phyloP scores from a whole-genome alignment of 2,113 vertebrate genomes.

The Neolamprologus fasciatus region DNA sequence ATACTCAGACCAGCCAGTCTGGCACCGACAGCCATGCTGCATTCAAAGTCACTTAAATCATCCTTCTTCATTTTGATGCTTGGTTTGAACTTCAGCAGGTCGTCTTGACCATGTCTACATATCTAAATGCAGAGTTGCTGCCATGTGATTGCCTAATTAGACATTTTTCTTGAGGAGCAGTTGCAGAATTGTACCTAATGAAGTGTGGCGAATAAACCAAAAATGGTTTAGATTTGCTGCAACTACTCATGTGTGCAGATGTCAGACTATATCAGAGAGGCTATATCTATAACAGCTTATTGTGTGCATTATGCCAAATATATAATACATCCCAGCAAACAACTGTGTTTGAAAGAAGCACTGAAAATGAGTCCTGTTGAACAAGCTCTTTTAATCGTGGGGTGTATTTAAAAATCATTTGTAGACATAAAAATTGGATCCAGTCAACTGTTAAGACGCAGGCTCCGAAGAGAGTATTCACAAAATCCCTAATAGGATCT shows the following conservation, averaged over 20 bases:
- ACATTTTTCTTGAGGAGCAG: not conserved
- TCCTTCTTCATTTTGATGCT: not conserved
- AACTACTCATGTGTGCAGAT: not conserved
- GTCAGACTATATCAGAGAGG: not conserved
- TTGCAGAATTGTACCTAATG: not conserved
- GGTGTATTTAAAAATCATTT: not conserved
- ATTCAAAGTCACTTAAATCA: not conserved
- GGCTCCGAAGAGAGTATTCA: not conserved
- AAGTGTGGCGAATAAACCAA: not conserved
- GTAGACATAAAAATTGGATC: not conserved
- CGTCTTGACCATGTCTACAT: not conserved
- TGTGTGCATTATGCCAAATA: slow-evolving; percentile 1
- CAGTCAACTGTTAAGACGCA: not conserved
- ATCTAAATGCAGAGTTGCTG: not conserved
- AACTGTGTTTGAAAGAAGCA: not conserved
- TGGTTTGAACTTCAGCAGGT: not conserved
- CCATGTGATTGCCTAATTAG: not conserved
- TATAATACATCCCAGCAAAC: not conserved
- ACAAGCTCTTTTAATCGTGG: not conserved
- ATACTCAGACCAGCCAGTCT: not conserved
- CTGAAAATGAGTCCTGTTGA: not conserved
- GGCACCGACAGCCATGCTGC: not conserved
- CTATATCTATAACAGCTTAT: not conserved
- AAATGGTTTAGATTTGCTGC: not conserved
- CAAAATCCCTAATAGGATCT: not conserved